Percentiles rank a stretch among this genome's conserved stretches.
Conservation (phyloP, 2,888 invertebrate genomes). For the Drosophila nr. perissopoda region DNA sequence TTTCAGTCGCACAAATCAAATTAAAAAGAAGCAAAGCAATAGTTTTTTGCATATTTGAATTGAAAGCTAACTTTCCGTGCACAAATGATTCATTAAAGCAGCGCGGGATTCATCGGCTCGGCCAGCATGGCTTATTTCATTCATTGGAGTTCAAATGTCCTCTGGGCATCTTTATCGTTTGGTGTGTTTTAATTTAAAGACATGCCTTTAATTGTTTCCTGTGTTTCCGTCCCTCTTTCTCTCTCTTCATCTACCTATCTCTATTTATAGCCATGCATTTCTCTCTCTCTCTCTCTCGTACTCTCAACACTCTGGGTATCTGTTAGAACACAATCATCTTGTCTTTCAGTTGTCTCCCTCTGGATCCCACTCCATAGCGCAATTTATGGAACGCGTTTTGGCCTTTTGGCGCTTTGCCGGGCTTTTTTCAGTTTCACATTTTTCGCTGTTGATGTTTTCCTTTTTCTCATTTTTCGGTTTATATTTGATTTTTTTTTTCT, state of each 20-base stretch:
- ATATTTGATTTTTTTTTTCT: slow-evolving; percentile 2
- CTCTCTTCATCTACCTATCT: not conserved
- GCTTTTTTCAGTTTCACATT: not conserved
- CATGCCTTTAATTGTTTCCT: slow-evolving; percentile 1
- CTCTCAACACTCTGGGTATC: slow-evolving; percentile 29
- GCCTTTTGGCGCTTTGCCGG: slow-evolving; percentile 64
- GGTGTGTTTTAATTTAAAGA: not conserved
- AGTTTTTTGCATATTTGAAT: not conserved
- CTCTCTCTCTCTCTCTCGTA: slow-evolving; percentile 3
- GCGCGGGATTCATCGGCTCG: not conserved
- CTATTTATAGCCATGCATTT: not conserved
- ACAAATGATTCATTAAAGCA: not conserved
- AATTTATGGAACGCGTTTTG: slow-evolving; percentile 72
- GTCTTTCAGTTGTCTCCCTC: slow-evolving; percentile 42
- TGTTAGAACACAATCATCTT: slow-evolving; percentile 42
- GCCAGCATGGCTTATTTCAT: not conserved
- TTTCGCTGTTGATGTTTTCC: slow-evolving; percentile 23
- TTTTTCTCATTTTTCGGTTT: not conserved
- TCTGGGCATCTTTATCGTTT: not conserved
- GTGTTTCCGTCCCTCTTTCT: not conserved
- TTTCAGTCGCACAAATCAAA: not conserved
- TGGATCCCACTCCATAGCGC: slow-evolving; percentile 53
- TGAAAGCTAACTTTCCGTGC: not conserved
- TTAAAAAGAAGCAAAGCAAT: not conserved
- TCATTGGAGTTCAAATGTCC: not conserved